These are phyloP conservation scores for Hirtodrosophila histrioides DNA, from an alignment of 2,888 invertebrate genomes.

Conservation along the genomic window DNA sequence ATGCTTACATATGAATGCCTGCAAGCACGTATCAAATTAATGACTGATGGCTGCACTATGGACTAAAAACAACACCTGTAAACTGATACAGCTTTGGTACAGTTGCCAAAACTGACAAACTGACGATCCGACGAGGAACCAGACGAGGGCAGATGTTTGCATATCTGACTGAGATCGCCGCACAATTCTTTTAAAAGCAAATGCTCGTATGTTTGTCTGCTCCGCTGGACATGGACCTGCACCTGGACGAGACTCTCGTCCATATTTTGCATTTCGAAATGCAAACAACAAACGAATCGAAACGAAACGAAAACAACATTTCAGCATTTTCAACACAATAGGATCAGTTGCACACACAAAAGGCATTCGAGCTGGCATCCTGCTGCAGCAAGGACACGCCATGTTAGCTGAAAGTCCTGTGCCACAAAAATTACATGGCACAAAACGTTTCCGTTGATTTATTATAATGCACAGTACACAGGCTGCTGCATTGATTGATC, in stretches of 20 bases:
- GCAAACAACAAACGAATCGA: constrained; percentile 58
- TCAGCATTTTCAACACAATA: constrained; percentile 42
- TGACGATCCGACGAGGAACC: constrained; percentile 2
- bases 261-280: constrained; percentile 72
- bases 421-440: constrained; percentile 41
- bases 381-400: constrained; percentile 48
- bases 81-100: constrained; percentile 43
- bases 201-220: constrained; percentile 25
- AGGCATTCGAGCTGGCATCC: constrained; percentile 26
- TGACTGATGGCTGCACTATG: constrained; percentile 33
- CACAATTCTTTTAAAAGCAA: constrained; percentile 61
- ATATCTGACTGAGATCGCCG: constrained; percentile 66
- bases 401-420: constrained; percentile 41
- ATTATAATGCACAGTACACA: constrained; percentile 28
- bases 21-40: constrained; percentile 68
- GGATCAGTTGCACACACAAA: constrained; percentile 42
- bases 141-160: constrained; percentile 68
- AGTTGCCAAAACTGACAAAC: constrained; percentile 53
- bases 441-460: constrained; percentile 59
- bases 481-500: constrained; percentile 60
- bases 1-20: constrained; percentile 7
- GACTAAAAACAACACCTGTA: constrained; percentile 45
- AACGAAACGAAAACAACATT: constrained; percentile 41
- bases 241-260: constrained; percentile 37
- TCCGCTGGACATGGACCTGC: constrained; percentile 39